These are phyloP conservation scores for Phorcus lineatus DNA, from an alignment of 2,888 invertebrate species.

Conservation along the genomic window DNA sequence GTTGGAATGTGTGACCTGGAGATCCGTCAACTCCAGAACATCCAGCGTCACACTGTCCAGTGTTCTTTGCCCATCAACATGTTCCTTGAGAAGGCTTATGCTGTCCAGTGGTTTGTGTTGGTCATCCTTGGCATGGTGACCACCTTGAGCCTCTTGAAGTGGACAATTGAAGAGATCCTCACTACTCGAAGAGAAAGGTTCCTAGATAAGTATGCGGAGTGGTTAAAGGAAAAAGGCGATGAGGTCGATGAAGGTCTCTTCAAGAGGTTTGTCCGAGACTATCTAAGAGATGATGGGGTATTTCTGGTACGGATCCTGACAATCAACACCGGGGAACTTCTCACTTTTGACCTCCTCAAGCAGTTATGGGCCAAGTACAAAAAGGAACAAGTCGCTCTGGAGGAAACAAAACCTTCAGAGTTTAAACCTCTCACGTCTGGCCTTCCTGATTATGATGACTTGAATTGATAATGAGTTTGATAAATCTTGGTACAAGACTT, in stretches of 20 bases:
- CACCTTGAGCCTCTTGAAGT: not conserved
- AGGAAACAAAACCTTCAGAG: not conserved
- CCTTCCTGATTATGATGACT: not conserved
- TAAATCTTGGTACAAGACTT: too few relatives aligned
- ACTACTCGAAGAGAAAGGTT: not conserved
- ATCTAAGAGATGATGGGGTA: conserved; percentile 11
- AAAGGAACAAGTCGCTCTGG: too few relatives aligned
- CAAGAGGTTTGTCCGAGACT: conserved; percentile 32
- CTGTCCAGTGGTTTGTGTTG: conserved; percentile 61
- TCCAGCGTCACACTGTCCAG: conserved; percentile 59
- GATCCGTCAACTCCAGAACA: conserved; percentile 60
- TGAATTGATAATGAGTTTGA: too few relatives aligned
- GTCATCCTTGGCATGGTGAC: conserved; percentile 55
- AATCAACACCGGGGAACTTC: not conserved
- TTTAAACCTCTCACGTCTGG: not conserved
- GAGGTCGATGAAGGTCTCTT: conserved; percentile 44
- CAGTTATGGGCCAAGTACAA: not conserved
- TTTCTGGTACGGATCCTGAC: not conserved
- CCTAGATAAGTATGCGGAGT: not conserved
- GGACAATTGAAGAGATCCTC: not conserved
- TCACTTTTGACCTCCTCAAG: not conserved
- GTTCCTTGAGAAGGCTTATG: conserved; percentile 63
- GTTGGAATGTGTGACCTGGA: conserved; percentile 60
- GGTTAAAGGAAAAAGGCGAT: conserved; percentile 38
- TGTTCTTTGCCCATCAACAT: conserved; percentile 61